Evolutionary conservation across 2,888 invertebrate species (phyloP).

Genomic region (Tipula helvola): DNA sequence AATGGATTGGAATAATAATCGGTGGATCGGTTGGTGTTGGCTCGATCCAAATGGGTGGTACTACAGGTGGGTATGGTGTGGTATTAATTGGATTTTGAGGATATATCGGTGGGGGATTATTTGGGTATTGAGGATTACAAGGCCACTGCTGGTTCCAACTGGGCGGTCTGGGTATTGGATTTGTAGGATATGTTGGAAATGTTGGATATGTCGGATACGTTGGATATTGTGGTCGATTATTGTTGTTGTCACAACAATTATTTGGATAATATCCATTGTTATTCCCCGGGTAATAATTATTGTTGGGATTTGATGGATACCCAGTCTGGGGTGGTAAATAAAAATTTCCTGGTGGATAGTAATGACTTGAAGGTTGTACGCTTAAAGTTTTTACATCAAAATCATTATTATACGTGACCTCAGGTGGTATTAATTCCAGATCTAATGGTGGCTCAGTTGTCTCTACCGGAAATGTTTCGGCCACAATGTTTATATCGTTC

Average conservation of each 20-base stretch:
- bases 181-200: neutral
- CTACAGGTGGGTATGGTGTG: neutral
- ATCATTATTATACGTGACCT: neutral
- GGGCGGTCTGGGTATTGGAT: constrained; percentile 15
- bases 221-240: neutral
- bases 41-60: neutral
- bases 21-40: neutral
- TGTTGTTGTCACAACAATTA: neutral
- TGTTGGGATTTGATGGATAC: neutral
- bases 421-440: neutral
- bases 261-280: neutral
- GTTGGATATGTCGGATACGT: constrained; percentile 4
- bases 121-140: neutral
- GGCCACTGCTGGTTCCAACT: neutral
- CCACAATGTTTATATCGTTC: neutral
- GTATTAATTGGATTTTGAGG: neutral
- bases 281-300: neutral
- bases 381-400: neutral
- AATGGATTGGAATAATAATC: neutral
- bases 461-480: neutral
- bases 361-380: neutral
- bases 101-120: neutral
- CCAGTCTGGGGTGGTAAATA: neutral
- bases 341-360: constrained; percentile 5
- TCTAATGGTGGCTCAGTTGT: neutral